A percentile compares a stretch with the other conserved stretches of the same genome.
Conservation (phyloP, 2,113 vertebrate genomes). For the Ornithorhynchus anatinus region DNA sequence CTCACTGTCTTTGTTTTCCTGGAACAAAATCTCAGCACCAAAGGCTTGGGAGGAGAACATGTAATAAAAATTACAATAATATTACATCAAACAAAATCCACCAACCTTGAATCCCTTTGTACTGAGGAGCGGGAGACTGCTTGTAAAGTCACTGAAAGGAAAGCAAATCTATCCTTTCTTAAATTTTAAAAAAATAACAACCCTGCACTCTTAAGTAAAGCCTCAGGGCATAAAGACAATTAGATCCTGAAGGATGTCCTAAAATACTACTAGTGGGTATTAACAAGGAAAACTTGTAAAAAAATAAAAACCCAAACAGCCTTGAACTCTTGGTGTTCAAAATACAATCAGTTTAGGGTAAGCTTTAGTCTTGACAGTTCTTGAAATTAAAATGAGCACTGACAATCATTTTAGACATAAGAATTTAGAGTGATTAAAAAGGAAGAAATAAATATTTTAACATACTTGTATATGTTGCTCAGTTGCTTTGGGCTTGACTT, state of each 20-base stretch:
- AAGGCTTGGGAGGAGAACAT: constrained; percentile 10
- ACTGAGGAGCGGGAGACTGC: not conserved
- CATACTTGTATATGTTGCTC: not conserved
- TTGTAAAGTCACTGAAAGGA: constrained; percentile 30
- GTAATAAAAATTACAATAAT: constrained; percentile 43
- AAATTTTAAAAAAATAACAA: constrained; percentile 23
- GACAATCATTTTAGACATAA: not conserved
- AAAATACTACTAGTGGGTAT: constrained; percentile 11
- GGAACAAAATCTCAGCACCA: constrained; percentile 43
- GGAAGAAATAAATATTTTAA: constrained; percentile 2
- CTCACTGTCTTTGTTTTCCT: constrained; percentile 24
- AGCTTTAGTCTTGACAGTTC: not conserved
- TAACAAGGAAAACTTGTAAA: constrained; percentile 3
- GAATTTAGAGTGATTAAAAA: constrained; percentile 9
- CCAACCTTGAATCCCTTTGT: constrained; percentile 27
- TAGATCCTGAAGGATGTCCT: constrained; percentile 18
- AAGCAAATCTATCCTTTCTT: constrained; percentile 37
- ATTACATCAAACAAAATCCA: constrained; percentile 43
- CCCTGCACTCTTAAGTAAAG: constrained; percentile 34
- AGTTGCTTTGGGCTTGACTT: constrained; percentile 6
- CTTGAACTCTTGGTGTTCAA: too few species aligned
- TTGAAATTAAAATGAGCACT: constrained; percentile 1
- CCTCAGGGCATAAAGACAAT: constrained; percentile 8
- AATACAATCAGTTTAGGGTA: not conserved
- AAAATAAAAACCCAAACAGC: not conserved